Conservation (phyloP, 2,888 invertebrate species). For the Yponomeuta plumbellus region DNA sequence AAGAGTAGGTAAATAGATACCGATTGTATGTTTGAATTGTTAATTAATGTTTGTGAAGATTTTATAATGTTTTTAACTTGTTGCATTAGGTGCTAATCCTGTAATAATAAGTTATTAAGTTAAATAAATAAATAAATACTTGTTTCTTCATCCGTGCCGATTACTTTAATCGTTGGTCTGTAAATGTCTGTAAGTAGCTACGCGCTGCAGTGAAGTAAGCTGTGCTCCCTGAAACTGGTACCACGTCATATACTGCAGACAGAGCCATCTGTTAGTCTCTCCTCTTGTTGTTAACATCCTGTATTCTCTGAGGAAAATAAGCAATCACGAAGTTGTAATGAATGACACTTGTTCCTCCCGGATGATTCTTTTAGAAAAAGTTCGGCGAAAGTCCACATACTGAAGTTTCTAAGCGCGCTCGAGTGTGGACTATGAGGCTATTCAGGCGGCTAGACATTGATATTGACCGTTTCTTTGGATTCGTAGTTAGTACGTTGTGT, state of each 20-base stretch:
- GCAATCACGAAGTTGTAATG: not conserved
- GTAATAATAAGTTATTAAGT: no score
- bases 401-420: not conserved
- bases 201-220: not conserved
- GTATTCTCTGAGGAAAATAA: not conserved
- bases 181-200: no score
- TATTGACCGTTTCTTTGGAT: no score
- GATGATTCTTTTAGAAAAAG: not conserved
- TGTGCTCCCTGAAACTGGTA: not conserved
- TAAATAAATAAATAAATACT: no score
- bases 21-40: no score
- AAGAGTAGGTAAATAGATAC: no score
- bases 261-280: constrained; percentile 8
- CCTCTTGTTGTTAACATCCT: not conserved
- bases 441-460: not conserved
- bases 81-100: no score
- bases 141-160: no score
- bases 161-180: no score
- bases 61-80: no score
- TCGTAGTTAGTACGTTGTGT: no score
- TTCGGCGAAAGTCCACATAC: not conserved
- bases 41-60: no score
- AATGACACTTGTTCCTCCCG: not conserved
- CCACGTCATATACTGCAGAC: not conserved
- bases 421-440: not conserved